A percentile compares a stretch with the other conserved stretches of the same genome.
phyloP scores from a whole-genome alignment of 1,140 invertebrate genomes.

The Drosophila sechellia region DNA sequence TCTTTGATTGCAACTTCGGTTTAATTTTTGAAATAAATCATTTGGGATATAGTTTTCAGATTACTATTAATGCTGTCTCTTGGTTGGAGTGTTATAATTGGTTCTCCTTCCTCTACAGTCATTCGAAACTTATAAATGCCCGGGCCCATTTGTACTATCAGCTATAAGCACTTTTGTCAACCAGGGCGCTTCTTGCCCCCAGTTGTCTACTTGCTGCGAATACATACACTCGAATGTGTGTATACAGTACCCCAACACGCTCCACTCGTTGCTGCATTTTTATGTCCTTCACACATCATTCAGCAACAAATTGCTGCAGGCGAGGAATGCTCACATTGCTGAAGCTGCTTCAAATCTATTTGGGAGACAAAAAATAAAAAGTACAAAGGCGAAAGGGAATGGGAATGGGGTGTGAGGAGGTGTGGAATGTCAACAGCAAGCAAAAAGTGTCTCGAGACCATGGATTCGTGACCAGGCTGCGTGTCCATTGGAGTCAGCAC shows the following conservation, averaged over 20 bases:
- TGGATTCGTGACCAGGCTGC: conserved; percentile 72
- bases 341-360: conserved; percentile 71
- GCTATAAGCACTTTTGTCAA: conserved; percentile 66
- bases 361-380: conserved; percentile 55
- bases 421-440: conserved; percentile 70
- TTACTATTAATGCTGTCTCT: too few species aligned
- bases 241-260: conserved; percentile 4
- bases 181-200: conserved; percentile 46
- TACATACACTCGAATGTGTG: not conserved
- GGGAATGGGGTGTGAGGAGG: not conserved
- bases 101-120: not conserved
- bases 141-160: conserved; percentile 42
- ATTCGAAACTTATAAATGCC: not conserved
- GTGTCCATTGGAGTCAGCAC: conserved; percentile 76
- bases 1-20: conserved; percentile 19
- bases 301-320: conserved; percentile 78
- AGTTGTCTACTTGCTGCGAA: conserved; percentile 56
- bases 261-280: conserved; percentile 55
- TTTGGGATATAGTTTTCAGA: too few species aligned
- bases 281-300: conserved; percentile 81
- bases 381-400: conserved; percentile 5
- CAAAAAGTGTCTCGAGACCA: conserved; percentile 48
- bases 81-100: too few species aligned
- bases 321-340: conserved; percentile 66
- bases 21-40: not conserved